These are phyloP conservation scores for Sander vitreus DNA, from an alignment of 2,113 vertebrate genomes.

Conservation along the genomic window DNA sequence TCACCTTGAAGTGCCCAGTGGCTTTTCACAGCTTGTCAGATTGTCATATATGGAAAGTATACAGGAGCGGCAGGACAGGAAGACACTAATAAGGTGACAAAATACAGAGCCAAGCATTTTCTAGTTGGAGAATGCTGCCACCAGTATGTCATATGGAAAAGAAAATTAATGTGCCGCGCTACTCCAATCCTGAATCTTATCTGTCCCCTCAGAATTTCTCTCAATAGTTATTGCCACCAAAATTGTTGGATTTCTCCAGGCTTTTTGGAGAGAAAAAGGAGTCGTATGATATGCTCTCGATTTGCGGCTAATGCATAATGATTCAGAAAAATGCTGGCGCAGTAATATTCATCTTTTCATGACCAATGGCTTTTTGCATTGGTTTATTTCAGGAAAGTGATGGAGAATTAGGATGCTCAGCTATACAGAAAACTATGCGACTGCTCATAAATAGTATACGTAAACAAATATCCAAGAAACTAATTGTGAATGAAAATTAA, in stretches of 20 bases:
- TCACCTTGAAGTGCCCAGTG: constrained; percentile 65
- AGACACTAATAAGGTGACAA: constrained; percentile 81
- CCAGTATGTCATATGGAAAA: constrained; percentile 66
- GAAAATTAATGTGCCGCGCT: constrained; percentile 67
- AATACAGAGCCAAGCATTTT: constrained; percentile 78
- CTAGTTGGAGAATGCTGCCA: constrained; percentile 64
- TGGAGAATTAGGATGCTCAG: constrained; percentile 29
- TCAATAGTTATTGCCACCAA: constrained; percentile 62
- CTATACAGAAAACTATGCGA: constrained; percentile 1
- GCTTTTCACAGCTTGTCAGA: constrained; percentile 69
- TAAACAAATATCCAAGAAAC: neutral
- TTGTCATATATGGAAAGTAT: constrained; percentile 71
- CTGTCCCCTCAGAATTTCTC: constrained; percentile 65
- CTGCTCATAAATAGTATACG: neutral
- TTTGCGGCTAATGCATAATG: constrained; percentile 68
- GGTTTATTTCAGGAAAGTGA: constrained; percentile 42
- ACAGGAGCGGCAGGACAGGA: constrained; percentile 63
- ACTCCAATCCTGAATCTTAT: constrained; percentile 71
- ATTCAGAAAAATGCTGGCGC: constrained; percentile 59
- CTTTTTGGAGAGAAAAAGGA: constrained; percentile 41
- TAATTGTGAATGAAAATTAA: neutral
- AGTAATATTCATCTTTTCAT: constrained; percentile 51
- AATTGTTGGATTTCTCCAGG: constrained; percentile 63
- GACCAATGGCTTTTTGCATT: constrained; percentile 41
- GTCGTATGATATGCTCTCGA: constrained; percentile 38